Conservation (phyloP, 1,140 invertebrate species). For the Drosophila fuyamai region DNA sequence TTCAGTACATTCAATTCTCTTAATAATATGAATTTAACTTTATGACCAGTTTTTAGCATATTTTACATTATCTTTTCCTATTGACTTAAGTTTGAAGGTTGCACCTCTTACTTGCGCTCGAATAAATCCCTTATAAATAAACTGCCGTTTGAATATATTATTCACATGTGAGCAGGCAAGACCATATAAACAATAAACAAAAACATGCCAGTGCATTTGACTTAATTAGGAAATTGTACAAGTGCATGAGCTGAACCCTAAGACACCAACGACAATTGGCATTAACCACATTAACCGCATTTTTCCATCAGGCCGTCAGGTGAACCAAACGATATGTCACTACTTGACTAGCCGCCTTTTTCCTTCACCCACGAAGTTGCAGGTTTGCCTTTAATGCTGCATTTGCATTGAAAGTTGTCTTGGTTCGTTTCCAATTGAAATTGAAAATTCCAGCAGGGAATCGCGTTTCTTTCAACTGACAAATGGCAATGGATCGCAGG, state of each 20-base stretch:
- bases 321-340: slow-evolving; percentile 56
- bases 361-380: slow-evolving; percentile 1
- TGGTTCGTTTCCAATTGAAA: slow-evolving; percentile 40
- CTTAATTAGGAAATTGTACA: slow-evolving; percentile 75
- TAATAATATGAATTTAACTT: no score
- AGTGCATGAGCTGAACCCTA: slow-evolving; percentile 62
- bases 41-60: neutral
- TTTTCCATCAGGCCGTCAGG: slow-evolving; percentile 57
- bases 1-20: no score
- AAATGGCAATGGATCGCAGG: slow-evolving; percentile 2
- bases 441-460: slow-evolving; percentile 30
- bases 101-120: slow-evolving; percentile 41
- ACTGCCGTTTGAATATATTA: slow-evolving; percentile 21
- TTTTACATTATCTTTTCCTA: slow-evolving; percentile 12
- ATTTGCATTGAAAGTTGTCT: slow-evolving; percentile 80
- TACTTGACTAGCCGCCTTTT: slow-evolving; percentile 7
- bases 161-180: slow-evolving; percentile 26
- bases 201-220: slow-evolving; percentile 52
- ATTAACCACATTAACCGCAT: slow-evolving; percentile 67
- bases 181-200: slow-evolving; percentile 23
- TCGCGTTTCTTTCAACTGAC: slow-evolving; percentile 16
- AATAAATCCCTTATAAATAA: no score
- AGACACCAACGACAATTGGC: slow-evolving; percentile 32
- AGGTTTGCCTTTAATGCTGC: slow-evolving; percentile 16
- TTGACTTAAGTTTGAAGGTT: slow-evolving; percentile 4